Conservation (phyloP, 2,888 invertebrate genomes). For the Torymus aiolomorphi region DNA sequence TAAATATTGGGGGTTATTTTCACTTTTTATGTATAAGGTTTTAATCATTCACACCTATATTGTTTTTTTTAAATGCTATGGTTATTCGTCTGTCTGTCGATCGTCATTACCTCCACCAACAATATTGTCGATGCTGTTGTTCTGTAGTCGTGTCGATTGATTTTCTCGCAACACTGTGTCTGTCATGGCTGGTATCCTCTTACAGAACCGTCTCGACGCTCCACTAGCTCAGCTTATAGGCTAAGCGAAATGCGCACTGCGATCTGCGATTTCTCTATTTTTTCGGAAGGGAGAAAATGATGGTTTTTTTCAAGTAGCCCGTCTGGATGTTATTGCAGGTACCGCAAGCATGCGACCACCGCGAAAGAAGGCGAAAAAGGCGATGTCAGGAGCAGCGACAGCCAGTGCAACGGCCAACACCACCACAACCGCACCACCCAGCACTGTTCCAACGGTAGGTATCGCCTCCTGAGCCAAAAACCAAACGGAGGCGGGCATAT, state of each 20-base stretch:
- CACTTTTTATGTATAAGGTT: no score
- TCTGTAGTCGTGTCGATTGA: background rate
- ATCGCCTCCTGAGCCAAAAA: background rate
- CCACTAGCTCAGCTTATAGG: conserved; percentile 59
- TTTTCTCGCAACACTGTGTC: background rate
- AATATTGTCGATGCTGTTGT: background rate
- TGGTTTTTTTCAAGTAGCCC: conserved; percentile 40
- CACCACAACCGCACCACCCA: conserved; percentile 36
- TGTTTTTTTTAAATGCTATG: no score
- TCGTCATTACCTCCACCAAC: no score
- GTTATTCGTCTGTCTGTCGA: no score
- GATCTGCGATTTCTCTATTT: no score
- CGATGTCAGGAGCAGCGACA: conserved; percentile 58
- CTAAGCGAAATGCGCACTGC: no score
- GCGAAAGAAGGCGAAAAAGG: conserved; percentile 79
- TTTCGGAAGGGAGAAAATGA: background rate
- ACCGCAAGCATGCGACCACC: conserved; percentile 75
- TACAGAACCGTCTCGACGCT: conserved; percentile 65
- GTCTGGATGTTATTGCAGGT: conserved; percentile 61
- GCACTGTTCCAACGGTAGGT: conserved; percentile 51
- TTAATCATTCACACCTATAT: no score
- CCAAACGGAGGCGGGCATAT: no score
- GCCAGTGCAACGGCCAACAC: conserved; percentile 59
- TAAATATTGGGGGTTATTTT: no score
- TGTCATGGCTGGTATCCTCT: conserved; percentile 71